Evolutionary conservation across 2,888 invertebrate genomes (phyloP).

Genomic region (Acleris holmiana): DNA sequence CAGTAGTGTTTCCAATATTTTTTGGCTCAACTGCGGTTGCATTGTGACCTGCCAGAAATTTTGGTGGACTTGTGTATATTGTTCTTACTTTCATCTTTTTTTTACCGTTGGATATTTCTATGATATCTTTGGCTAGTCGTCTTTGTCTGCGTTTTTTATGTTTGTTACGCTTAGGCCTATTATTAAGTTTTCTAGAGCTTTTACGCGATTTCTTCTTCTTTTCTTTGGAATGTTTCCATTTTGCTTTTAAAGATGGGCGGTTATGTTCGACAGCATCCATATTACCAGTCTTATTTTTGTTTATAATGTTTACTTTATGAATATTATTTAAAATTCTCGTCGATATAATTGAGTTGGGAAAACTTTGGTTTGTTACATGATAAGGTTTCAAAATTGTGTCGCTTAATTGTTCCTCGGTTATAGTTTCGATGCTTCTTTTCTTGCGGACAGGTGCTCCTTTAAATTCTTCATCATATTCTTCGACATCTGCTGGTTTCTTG

Average conservation of each 20-base stretch:
- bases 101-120: neutral
- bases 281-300: too few relatives aligned
- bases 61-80: neutral
- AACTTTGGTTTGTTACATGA: neutral
- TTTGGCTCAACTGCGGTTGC: neutral
- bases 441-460: constrained; percentile 60
- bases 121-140: neutral
- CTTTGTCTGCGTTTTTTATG: constrained; percentile 1
- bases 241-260: neutral
- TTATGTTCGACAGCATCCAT: neutral
- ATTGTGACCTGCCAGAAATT: neutral
- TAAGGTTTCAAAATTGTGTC: neutral
- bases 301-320: too few relatives aligned
- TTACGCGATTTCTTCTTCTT: neutral
- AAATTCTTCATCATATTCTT: constrained; percentile 65
- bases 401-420: neutral
- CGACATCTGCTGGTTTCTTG: too few relatives aligned
- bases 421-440: neutral
- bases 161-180: neutral
- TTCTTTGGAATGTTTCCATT: neutral
- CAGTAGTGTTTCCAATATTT: neutral
- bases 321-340: too few relatives aligned
- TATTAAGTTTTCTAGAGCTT: neutral
- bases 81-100: neutral
- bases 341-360: too few relatives aligned